phyloP scores from a whole-genome alignment of 2,113 vertebrate species.

The Larimichthys polyactis region DNA sequence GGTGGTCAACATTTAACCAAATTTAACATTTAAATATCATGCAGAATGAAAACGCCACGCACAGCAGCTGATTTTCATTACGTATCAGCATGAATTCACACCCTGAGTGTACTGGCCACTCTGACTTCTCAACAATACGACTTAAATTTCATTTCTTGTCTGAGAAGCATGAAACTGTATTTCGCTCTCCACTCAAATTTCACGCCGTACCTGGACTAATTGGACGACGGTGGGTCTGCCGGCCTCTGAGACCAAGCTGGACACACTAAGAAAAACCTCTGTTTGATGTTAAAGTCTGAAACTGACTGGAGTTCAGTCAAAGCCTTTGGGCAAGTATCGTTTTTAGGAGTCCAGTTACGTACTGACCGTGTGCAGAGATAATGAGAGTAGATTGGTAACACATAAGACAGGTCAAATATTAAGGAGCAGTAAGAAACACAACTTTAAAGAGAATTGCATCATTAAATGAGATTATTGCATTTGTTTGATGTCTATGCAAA shows the following conservation, averaged over 20 bases:
- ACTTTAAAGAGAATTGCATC: neutral
- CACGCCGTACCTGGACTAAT: conserved; percentile 21
- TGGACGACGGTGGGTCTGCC: conserved; percentile 31
- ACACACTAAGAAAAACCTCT: conserved; percentile 12
- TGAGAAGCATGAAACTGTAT: conserved; percentile 2
- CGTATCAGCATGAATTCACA: neutral
- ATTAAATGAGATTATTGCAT: neutral
- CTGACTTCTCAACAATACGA: neutral
- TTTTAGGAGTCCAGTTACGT: conserved; percentile 4
- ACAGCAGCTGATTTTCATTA: neutral
- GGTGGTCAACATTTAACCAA: neutral
- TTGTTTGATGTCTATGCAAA: neutral
- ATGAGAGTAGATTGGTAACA: neutral
- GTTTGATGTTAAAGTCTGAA: conserved; percentile 51
- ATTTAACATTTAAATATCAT: neutral
- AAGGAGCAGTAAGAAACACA: neutral
- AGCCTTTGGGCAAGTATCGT: conserved; percentile 29
- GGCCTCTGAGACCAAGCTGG: conserved; percentile 43
- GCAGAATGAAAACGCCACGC: neutral
- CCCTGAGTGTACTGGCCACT: no score
- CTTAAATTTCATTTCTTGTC: neutral
- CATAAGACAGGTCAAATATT: conserved; percentile 4
- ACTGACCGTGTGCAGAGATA: neutral
- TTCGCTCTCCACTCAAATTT: neutral
- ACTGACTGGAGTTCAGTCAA: conserved; percentile 40